phyloP scores from a whole-genome alignment of 2,797 vertebrate genomes.

The Leptatherina wallacei region DNA sequence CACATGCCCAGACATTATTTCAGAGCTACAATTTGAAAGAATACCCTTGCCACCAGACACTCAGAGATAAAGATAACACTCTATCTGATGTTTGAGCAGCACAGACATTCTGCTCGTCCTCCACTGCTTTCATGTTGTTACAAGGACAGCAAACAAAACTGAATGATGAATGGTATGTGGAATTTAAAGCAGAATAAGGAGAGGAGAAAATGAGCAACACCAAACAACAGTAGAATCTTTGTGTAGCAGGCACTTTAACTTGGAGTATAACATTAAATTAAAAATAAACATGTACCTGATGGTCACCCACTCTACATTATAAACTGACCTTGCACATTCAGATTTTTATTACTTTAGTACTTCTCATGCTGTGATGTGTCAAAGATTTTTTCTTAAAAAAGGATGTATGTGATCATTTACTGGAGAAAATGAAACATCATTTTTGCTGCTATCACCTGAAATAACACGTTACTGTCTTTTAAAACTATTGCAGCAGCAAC shows the following conservation, averaged over 20 bases:
- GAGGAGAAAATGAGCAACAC: not conserved
- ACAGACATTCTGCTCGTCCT: slow-evolving; percentile 15
- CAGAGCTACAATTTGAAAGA: slow-evolving; percentile 16
- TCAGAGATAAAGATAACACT: slow-evolving; percentile 17
- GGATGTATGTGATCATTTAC: not conserved
- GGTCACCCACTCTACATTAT: not conserved
- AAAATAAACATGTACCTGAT: not conserved
- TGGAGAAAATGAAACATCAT: not conserved
- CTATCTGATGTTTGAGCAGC: slow-evolving; percentile 2
- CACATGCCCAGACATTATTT: slow-evolving; percentile 5
- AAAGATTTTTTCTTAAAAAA: not conserved
- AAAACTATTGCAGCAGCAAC: not conserved
- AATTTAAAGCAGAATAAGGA: not conserved
- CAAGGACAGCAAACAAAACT: slow-evolving; percentile 14
- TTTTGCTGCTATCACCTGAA: not conserved
- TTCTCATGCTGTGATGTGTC: not conserved
- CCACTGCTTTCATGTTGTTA: slow-evolving; percentile 21
- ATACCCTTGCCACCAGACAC: slow-evolving; percentile 14
- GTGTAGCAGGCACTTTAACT: not conserved
- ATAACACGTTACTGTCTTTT: no score
- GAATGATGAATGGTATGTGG: slow-evolving; percentile 1
- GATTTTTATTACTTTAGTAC: no score
- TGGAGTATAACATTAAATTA: not conserved
- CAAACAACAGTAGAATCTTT: not conserved
- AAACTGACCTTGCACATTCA: not conserved